A percentile compares a stretch with the other conserved stretches of the same genome.
phyloP scores from a whole-genome alignment of 2,888 invertebrate genomes.

The Metellina segmentata region DNA sequence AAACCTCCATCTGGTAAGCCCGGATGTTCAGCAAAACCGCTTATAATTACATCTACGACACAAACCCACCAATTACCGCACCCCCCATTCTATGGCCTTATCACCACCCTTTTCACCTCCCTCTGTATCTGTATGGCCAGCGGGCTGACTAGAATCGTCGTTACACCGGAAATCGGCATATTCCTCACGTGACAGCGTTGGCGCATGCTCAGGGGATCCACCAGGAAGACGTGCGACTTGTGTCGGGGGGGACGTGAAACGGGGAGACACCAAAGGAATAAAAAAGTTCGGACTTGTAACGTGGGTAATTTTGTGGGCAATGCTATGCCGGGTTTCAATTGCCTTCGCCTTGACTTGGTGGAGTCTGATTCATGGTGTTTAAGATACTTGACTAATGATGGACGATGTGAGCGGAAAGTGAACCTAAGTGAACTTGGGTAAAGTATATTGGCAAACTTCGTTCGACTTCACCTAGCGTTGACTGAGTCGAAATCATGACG shows the following conservation, averaged over 20 bases:
- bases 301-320: constrained; percentile 63
- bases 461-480: no score
- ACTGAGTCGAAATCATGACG: no score
- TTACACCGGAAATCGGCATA: constrained; percentile 66
- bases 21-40: constrained; percentile 44
- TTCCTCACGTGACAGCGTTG: constrained; percentile 47
- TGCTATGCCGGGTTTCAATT: constrained; percentile 31
- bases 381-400: constrained; percentile 52
- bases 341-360: constrained; percentile 7
- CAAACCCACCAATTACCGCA: constrained; percentile 64
- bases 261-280: background rate
- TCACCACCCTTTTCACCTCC: constrained; percentile 43
- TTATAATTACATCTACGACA: constrained; percentile 73
- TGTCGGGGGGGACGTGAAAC: background rate
- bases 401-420: background rate
- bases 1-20: constrained; percentile 63
- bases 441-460: background rate
- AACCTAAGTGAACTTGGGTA: constrained; percentile 26
- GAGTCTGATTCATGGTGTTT: constrained; percentile 27
- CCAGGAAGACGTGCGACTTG: constrained; percentile 52
- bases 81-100: constrained; percentile 17
- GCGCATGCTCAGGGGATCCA: background rate
- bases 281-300: constrained; percentile 55
- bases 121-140: constrained; percentile 2
- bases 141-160: background rate